phyloP scores from a whole-genome alignment of 2,797 vertebrate genomes.

The Leucoraja ocellata region DNA sequence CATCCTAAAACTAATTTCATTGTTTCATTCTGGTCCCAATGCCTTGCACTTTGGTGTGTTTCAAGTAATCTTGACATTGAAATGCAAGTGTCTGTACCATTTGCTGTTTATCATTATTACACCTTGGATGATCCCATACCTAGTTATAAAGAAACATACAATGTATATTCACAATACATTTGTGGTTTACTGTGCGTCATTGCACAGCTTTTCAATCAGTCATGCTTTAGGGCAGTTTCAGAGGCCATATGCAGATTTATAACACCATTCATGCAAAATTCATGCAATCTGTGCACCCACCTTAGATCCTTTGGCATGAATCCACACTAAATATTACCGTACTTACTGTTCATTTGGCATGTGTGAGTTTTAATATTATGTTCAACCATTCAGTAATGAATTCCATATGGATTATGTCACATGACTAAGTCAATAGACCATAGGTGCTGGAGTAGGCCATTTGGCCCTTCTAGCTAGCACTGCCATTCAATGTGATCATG shows the following conservation, averaged over 20 bases:
- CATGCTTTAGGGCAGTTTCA: conserved; percentile 20
- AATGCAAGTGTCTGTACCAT: neutral
- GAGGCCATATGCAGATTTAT: neutral
- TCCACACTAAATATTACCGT: conserved; percentile 15
- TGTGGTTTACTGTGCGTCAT: conserved; percentile 19
- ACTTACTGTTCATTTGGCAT: conserved; percentile 30
- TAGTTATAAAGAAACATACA: conserved; percentile 12
- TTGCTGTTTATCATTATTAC: conserved; percentile 21
- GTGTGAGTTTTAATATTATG: conserved; percentile 1
- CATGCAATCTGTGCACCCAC: conserved; percentile 18
- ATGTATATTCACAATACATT: conserved; percentile 2
- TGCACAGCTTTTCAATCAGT: neutral
- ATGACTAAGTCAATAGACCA: too few relatives aligned
- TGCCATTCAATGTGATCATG: too few relatives aligned
- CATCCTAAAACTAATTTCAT: neutral
- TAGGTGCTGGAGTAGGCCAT: too few relatives aligned
- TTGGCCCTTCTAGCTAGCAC: too few relatives aligned
- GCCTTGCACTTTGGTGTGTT: neutral
- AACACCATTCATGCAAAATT: conserved; percentile 33
- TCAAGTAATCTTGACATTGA: conserved; percentile 1
- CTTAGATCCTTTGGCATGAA: conserved; percentile 1
- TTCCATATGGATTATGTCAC: neutral
- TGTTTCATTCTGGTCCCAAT: neutral
- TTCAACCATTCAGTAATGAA: neutral
- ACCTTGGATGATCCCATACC: neutral